These are phyloP conservation scores for Heterotis niloticus DNA, from an alignment of 2,113 vertebrate species.

Conservation along the genomic window DNA sequence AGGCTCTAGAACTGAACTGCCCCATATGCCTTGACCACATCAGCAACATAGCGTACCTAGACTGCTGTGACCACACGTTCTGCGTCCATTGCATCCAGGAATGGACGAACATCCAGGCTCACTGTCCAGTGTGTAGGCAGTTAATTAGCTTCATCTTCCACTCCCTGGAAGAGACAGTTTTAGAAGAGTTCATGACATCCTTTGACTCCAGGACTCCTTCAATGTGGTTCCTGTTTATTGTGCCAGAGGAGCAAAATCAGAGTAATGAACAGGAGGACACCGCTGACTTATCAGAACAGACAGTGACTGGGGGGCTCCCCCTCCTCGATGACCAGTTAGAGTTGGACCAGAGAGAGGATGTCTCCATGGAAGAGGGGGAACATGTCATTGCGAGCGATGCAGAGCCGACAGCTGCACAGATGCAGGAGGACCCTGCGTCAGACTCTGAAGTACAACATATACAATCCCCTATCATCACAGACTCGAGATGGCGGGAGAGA, in stretches of 20 bases:
- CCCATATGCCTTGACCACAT: slow-evolving; percentile 91
- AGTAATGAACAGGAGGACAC: slow-evolving; percentile 47
- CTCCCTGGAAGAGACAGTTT: slow-evolving; percentile 69
- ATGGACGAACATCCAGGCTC: slow-evolving; percentile 96
- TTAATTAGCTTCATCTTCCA: slow-evolving; percentile 89
- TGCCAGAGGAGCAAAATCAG: slow-evolving; percentile 62
- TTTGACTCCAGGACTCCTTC: slow-evolving; percentile 63
- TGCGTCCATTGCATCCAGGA: slow-evolving; percentile 92
- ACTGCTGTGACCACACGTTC: slow-evolving; percentile 87
- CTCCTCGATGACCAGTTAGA: slow-evolving; percentile 36
- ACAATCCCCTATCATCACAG: too few species aligned
- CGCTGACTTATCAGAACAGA: background rate
- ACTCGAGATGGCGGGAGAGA: too few species aligned
- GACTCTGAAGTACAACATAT: too few species aligned
- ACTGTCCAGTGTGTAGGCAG: slow-evolving; percentile 92
- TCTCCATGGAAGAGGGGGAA: slow-evolving; percentile 65
- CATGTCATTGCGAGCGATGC: slow-evolving; percentile 86
- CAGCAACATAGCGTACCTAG: slow-evolving; percentile 82
- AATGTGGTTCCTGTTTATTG: slow-evolving; percentile 51
- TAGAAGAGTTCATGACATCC: slow-evolving; percentile 54
- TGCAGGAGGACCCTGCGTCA: slow-evolving; percentile 39
- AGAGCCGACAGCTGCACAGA: slow-evolving; percentile 83
- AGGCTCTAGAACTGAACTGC: slow-evolving; percentile 63
- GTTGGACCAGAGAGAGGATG: slow-evolving; percentile 46
- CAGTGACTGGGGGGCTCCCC: slow-evolving; percentile 27